These are phyloP conservation scores for Anoura caudifer DNA, from an alignment of 2,113 vertebrate genomes.

Conservation along the genomic window DNA sequence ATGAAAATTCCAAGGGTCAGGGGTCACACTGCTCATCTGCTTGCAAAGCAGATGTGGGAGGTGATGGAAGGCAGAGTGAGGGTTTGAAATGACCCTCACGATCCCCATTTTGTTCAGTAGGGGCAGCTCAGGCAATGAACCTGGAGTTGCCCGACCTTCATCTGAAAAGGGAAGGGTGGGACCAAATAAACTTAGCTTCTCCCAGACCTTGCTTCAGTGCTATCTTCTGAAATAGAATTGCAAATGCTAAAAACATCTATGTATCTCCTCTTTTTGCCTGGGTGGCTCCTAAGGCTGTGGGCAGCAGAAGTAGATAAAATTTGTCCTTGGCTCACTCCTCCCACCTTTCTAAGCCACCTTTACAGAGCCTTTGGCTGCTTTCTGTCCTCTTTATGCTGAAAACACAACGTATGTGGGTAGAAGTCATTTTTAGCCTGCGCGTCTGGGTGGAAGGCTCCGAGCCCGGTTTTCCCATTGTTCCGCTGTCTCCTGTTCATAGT, in stretches of 20 bases:
- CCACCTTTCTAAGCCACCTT: not conserved
- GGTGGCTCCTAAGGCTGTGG: constrained; percentile 1
- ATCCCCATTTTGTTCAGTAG: not conserved
- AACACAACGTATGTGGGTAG: not conserved
- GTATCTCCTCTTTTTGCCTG: not conserved
- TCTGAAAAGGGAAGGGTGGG: not conserved
- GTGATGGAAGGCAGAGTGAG: not conserved
- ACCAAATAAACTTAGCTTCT: not conserved
- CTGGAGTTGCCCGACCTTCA: not conserved
- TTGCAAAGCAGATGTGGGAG: not conserved
- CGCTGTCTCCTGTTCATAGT: constrained; percentile 35
- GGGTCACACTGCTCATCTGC: not conserved
- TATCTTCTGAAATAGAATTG: not conserved
- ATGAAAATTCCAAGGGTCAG: not conserved
- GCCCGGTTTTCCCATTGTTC: constrained; percentile 55
- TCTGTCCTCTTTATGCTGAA: constrained; percentile 39
- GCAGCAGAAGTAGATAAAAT: constrained; percentile 63
- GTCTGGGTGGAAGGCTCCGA: constrained; percentile 35
- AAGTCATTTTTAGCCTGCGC: constrained; percentile 57
- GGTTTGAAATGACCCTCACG: not conserved
- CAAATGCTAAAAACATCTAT: constrained; percentile 9
- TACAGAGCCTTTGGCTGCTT: constrained; percentile 32
- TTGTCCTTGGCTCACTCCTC: not conserved
- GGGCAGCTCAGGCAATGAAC: not conserved
- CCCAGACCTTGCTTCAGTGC: not conserved